Evolutionary conservation across 1,140 invertebrate genomes (phyloP), one percentile per base, ranked within the genome.

Genomic region (Bombus terrestris): DNA sequence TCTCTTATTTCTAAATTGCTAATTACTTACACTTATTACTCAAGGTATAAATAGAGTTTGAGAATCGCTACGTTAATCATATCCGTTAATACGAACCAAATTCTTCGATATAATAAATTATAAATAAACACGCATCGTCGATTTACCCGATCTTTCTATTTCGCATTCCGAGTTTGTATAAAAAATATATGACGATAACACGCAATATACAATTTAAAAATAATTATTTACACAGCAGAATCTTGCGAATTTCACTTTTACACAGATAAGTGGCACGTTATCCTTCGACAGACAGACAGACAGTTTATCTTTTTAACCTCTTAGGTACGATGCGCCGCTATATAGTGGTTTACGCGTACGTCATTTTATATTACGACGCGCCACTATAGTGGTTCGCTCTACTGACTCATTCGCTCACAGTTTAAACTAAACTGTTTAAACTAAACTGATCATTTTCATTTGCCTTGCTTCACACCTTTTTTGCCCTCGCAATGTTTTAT

Each of bases 161-260:
- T 59, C 35, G 15, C 22, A 22, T n/a, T 28, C 22, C 18, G 12
- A 53, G 32, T 43, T 81, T 28, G 79, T 80, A 85, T 80, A 85
- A 85, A 85, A 85, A 85, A 85, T 85, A 85, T 64, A 72, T 37
- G 68, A 85, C 25, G 68, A 6, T 80, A 85, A 85, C 57, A 28
- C 28, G 76, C 28, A 57, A 84, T 84, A 39, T 72, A 72, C 39
- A 15, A 41, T 80, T 80, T 72, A 64, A 80, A 80, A 80, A 37
- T 62, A 85, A 85, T 85, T 85, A 85, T 80, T 35, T 85, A 80
- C 68, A 85, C 32, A 64, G 39, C 59, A 32, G 47, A 72, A 79
- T 84, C 53, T 59, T 28, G 59, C 9, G 35, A 79, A 79, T 71
- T 57, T 66, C 32, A 2, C 43, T 62, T 59, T 72, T 62, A 59